phyloP scores from a whole-genome alignment of 2,113 vertebrate species.

The Maccullochella peelii region DNA sequence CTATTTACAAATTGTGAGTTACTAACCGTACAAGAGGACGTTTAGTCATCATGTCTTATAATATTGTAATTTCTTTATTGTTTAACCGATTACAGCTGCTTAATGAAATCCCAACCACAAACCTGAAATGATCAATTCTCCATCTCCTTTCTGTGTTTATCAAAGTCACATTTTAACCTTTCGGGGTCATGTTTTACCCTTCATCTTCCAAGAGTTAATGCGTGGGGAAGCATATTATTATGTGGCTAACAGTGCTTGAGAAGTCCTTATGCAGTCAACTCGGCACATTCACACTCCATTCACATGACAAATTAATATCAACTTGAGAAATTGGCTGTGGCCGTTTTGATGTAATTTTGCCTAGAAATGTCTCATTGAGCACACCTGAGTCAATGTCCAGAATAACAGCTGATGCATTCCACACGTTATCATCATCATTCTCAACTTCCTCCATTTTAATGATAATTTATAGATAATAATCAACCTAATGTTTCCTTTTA shows the following conservation, averaged over 20 bases:
- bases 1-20: background rate
- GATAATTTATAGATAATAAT: constrained; percentile 36
- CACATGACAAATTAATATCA: constrained; percentile 19
- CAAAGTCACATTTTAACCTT: background rate
- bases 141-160: background rate
- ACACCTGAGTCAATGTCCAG: constrained; percentile 87
- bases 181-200: constrained; percentile 5
- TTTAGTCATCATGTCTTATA: background rate
- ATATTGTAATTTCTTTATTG: background rate
- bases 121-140: background rate
- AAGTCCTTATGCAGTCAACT: constrained; percentile 20
- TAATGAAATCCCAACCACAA: constrained; percentile 9
- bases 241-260: constrained; percentile 9
- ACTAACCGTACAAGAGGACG: background rate
- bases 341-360: background rate
- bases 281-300: constrained; percentile 5
- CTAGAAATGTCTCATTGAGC: constrained; percentile 11
- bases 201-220: constrained; percentile 21
- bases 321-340: background rate
- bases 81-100: background rate
- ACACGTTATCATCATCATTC: constrained; percentile 74
- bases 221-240: background rate
- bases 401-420: constrained; percentile 82
- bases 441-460: constrained; percentile 57
- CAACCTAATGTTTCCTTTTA: constrained; percentile 37